A percentile compares a stretch with the other conserved stretches of the same genome.
Conservation (phyloP, 2,113 vertebrate genomes). For the Colinus virginianus region DNA sequence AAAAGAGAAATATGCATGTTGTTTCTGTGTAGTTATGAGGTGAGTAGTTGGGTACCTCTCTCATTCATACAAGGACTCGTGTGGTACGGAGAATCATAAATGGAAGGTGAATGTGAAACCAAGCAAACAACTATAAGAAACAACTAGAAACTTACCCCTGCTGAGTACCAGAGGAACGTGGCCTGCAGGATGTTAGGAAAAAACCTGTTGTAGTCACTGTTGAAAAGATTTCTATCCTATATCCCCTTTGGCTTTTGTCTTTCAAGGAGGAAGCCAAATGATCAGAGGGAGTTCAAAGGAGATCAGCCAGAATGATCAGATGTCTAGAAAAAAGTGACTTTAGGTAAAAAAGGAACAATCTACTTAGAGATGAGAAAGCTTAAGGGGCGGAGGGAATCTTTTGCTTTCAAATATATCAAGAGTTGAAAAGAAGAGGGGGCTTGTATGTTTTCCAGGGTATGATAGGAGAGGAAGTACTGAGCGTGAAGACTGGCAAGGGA, state of each 20-base stretch:
- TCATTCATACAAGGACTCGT: not conserved
- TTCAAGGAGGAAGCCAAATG: not conserved
- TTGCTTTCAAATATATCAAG: not conserved
- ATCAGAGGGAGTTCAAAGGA: not conserved
- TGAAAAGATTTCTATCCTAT: not conserved
- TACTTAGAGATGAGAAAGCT: not conserved
- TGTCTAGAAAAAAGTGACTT: not conserved
- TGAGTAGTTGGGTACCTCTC: not conserved
- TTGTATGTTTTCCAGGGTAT: not conserved
- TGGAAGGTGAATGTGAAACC: not conserved
- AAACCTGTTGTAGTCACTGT: not conserved
- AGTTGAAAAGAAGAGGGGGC: not conserved
- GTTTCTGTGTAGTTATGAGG: accelerated
- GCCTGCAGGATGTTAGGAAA: not conserved
- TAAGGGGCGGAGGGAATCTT: not conserved
- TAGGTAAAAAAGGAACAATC: not conserved
- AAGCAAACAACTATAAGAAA: not conserved
- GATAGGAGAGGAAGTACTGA: not conserved
- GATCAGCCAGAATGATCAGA: not conserved
- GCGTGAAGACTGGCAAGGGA: not conserved
- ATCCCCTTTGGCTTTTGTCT: not conserved
- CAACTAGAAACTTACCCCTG: not conserved
- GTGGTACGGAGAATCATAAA: accelerated
- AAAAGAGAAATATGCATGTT: not conserved
- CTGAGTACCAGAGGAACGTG: not conserved